Conservation (phyloP, 2,113 vertebrate genomes). For the Herpetotheres cachinnans region DNA sequence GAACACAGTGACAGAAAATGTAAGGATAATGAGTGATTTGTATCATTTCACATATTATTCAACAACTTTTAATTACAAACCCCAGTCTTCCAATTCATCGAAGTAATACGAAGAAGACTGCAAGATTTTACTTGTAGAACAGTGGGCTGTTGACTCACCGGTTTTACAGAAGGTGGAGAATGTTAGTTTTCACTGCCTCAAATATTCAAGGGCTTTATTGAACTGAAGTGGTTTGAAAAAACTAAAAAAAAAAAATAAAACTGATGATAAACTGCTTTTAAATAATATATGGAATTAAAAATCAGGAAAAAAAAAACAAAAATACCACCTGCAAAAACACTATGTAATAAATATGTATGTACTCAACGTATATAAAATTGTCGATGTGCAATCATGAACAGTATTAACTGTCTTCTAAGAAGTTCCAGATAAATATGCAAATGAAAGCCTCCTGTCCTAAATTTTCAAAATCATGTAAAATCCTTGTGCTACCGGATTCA, state of each 20-base stretch:
- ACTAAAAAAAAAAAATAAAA: not conserved
- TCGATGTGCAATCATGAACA: not conserved
- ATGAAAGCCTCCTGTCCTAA: not conserved
- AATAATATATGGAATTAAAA: not conserved
- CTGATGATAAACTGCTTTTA: not conserved
- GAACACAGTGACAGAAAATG: not conserved
- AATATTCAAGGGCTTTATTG: not conserved
- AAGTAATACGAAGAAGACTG: not conserved
- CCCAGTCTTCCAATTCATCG: not conserved
- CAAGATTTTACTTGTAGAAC: not conserved
- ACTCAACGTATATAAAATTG: not conserved
- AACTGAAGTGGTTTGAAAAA: not conserved
- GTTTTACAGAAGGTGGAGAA: not conserved
- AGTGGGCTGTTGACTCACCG: not conserved
- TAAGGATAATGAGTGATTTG: not conserved
- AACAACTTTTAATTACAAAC: not conserved
- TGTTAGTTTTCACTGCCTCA: not conserved
- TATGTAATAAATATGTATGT: not conserved
- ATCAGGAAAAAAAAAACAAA: not conserved
- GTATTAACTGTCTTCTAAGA: not conserved
- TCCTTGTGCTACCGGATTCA: not conserved
- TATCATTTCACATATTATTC: not conserved
- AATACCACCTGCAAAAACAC: not conserved
- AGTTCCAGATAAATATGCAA: not conserved
- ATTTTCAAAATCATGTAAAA: not conserved